Percentiles rank a stretch among this genome's conserved stretches.
These are phyloP conservation scores for Cyanoliseus patagonus DNA, from an alignment of 2,113 vertebrate genomes.

Conservation along the genomic window DNA sequence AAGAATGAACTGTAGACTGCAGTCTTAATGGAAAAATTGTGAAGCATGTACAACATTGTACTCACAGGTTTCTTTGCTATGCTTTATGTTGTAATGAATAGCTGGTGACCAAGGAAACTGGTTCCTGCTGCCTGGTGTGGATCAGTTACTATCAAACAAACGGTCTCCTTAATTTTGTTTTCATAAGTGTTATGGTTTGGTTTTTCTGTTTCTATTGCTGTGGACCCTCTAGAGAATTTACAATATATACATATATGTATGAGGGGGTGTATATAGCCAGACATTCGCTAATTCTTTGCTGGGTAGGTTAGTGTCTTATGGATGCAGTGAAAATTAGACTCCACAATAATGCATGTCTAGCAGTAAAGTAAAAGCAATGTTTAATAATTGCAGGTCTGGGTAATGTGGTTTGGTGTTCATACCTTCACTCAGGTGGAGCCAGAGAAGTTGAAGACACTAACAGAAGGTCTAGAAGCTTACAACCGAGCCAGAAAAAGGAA, in stretches of 20 bases:
- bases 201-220: neutral
- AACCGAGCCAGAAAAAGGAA: slow-evolving; percentile 90
- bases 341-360: neutral
- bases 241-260: fast-evolving
- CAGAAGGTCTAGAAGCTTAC: slow-evolving; percentile 94
- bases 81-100: neutral
- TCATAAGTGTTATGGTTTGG: fast-evolving
- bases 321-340: neutral
- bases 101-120: neutral
- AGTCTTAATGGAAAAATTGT: neutral
- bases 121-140: neutral
- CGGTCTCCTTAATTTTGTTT: neutral
- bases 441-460: slow-evolving; percentile 95
- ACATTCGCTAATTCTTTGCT: neutral
- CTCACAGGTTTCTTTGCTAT: neutral
- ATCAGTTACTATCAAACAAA: neutral
- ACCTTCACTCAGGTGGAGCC: slow-evolving; percentile 88
- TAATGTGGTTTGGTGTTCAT: slow-evolving; percentile 73
- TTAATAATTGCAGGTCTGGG: slow-evolving; percentile 57
- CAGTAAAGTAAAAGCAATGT: neutral
- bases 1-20: neutral
- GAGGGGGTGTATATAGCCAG: neutral
- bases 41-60: neutral
- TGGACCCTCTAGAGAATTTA: neutral
- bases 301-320: neutral